A percentile compares a stretch with the other conserved stretches of the same genome.
Evolutionary conservation across 2,113 vertebrate genomes (phyloP).

Genomic region (Myotis brandtii): DNA sequence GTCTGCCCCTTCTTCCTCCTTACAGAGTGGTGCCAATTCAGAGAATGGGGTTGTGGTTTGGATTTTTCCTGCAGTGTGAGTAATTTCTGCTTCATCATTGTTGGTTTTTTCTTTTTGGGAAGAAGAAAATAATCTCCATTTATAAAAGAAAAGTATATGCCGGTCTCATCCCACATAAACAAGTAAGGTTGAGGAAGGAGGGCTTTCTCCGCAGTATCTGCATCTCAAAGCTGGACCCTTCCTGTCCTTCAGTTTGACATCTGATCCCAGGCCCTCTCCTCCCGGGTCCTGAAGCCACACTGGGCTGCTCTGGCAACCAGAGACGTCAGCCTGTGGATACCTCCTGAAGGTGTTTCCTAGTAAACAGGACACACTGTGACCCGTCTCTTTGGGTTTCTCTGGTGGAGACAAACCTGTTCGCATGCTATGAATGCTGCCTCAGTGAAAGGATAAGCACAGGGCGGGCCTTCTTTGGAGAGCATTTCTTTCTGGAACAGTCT

Average conservation of each 20-base stretch:
- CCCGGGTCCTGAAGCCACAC: neutral
- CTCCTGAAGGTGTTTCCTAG: neutral
- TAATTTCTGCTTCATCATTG: neutral
- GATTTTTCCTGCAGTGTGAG: neutral
- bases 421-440: neutral
- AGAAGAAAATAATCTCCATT: neutral
- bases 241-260: neutral
- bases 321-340: neutral
- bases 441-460: neutral
- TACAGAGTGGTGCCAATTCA: neutral
- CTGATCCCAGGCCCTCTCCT: neutral
- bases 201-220: neutral
- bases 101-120: neutral
- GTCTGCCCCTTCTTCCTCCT: neutral
- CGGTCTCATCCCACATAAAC: neutral
- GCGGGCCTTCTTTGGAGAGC: neutral
- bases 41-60: neutral
- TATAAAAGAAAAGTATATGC: neutral
- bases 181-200: neutral
- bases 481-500: constrained; percentile 28
- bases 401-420: neutral
- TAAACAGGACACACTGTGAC: neutral
- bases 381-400: neutral
- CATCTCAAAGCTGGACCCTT: neutral
- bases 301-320: neutral